Evolutionary conservation across 2,888 invertebrate species (phyloP).

Genomic region (Drosophila sordidula): DNA sequence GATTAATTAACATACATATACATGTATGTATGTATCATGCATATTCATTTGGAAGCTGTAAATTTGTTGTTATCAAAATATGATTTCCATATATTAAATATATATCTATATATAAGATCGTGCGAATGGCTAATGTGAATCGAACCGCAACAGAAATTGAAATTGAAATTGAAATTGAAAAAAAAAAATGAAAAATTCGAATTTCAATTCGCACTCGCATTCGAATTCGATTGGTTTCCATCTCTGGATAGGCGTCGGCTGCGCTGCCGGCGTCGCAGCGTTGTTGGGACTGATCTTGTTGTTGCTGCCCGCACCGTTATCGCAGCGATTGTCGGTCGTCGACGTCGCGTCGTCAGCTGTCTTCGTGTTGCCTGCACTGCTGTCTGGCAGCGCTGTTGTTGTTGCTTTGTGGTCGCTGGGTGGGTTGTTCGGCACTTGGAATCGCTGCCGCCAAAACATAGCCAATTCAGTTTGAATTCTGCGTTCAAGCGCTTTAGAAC

Average conservation of each 20-base stretch:
- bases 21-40: neutral
- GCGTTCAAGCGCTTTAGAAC: constrained; percentile 82
- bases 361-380: constrained; percentile 34
- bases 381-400: constrained; percentile 4
- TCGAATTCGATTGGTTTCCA: constrained; percentile 19
- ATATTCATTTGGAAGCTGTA: constrained; percentile 17
- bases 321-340: constrained; percentile 30
- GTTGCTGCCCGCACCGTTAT: constrained; percentile 33
- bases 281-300: constrained; percentile 5
- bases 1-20: neutral
- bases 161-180: constrained; percentile 1
- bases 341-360: constrained; percentile 28
- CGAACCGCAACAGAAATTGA: constrained; percentile 17
- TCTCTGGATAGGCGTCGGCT: constrained; percentile 21
- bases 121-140: constrained; percentile 6
- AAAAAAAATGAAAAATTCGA: too few species aligned
- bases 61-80: constrained; percentile 20
- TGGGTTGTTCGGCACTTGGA: constrained; percentile 37
- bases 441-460: constrained; percentile 67
- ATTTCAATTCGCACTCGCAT: constrained; percentile 6
- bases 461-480: constrained; percentile 83
- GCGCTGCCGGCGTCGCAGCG: constrained; percentile 10
- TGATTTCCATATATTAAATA: constrained; percentile 32
- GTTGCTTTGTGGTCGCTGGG: constrained; percentile 19
- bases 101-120: constrained; percentile 14